phyloP scores from a whole-genome alignment of 1,140 invertebrate species.

The Microplitis mediator region DNA sequence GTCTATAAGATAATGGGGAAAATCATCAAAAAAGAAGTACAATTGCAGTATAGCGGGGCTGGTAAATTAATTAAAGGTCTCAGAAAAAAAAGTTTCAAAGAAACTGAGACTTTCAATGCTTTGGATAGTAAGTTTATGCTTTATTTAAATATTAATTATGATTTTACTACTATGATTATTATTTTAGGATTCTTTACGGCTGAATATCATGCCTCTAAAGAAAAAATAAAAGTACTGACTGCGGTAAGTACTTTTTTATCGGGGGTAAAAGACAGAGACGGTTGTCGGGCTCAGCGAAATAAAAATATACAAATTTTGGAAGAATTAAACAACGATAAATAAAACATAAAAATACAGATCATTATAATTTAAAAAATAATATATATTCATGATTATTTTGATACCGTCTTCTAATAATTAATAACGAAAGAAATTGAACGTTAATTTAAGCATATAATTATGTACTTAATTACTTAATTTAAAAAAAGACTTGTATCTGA shows the following conservation, averaged over 20 bases:
- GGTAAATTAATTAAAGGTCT: neutral
- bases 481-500: no score
- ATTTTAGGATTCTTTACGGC: neutral
- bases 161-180: neutral
- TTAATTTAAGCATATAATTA: no score
- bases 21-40: neutral
- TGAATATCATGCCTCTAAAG: neutral
- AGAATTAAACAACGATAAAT: neutral
- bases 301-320: neutral
- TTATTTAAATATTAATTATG: neutral
- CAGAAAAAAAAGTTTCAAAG: neutral
- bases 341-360: neutral
- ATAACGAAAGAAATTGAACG: no score
- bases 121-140: slow-evolving; percentile 19
- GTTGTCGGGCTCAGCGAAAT: neutral
- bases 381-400: no score
- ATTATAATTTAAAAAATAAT: no score
- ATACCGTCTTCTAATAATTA: no score
- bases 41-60: neutral
- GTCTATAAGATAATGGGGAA: neutral
- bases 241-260: neutral
- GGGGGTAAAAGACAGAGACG: neutral
- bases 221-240: neutral
- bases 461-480: no score
- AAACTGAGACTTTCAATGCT: slow-evolving; percentile 14